Base-by-base conservation (phyloP, 2,888 invertebrate species). In the Lottia scabra region DNA sequence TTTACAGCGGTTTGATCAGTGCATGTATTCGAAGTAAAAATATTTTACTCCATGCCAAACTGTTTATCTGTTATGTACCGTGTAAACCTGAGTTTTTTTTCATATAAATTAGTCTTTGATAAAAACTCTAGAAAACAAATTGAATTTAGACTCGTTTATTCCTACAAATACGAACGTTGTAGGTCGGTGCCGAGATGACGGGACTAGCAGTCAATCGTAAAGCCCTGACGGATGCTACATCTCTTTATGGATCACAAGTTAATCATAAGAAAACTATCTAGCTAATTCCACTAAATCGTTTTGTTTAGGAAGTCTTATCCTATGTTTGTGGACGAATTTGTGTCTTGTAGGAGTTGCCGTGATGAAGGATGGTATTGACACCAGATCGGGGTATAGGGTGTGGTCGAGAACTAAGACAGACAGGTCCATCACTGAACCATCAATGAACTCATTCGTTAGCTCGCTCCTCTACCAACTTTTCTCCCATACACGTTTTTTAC, bases 401-500 rank as follows among this genome's bases (percentile, higher is more conserved):
- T 19, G 56, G 56, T 38, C 38, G 38, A 10, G 38, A 38, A 38
- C 38, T 38, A 38, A 38, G 38, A 8, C 38, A 38, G 38, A 38
- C 38, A 38, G 38, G 38, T 38, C 56, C 56, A 56, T 23, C 56
- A 8, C 19, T 23, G 23, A 19, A n/a, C 19, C 56, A 56, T 56
- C 56, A 19, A 23, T 10, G 19, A 56, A 56, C 56, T 23, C 19
- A 38, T 38, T 38, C 10, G 38, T 38, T 38, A 38, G 8, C 38
- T 4, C 38, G 5, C 38, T 38, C 56, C 56, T 56, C 23, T 56
- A 19, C 23, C 56, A 19, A 23, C 62, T 68, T 56, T 48, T 48
- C 67, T 68, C 30, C 27, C 46, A 38, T 62, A 56, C 62, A 48
- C 19, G 68, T 30, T 62, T 38, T 38, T 38, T 38, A 38, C 38